Conservation (phyloP, 1,140 invertebrate species). For the Scaptomyza pallida region DNA sequence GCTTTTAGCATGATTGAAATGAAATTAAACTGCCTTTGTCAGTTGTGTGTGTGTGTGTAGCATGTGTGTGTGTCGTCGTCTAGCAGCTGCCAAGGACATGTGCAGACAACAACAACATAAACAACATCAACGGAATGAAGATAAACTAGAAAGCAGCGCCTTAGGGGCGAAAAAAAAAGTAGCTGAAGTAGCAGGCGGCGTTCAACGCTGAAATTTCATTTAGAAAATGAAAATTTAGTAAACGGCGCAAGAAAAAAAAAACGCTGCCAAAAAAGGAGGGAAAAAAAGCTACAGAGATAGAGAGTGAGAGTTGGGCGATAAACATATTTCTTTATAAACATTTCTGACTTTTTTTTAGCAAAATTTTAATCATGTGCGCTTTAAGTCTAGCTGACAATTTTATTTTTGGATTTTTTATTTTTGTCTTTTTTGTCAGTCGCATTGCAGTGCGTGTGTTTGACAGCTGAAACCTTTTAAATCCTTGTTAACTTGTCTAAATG, state of each 20-base stretch:
- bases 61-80: conserved; percentile 47
- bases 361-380: conserved; percentile 61
- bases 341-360: conserved; percentile 27
- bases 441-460: conserved; percentile 66
- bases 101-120: conserved; percentile 65
- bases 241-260: conserved; percentile 42
- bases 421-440: conserved; percentile 66
- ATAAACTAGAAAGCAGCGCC: conserved; percentile 63
- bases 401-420: conserved; percentile 18
- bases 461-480: conserved; percentile 83
- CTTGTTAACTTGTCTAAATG: conserved; percentile 81
- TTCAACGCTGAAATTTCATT: conserved; percentile 68
- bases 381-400: conserved; percentile 48
- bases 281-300: not conserved
- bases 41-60: conserved; percentile 27
- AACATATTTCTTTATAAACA: conserved; percentile 60
- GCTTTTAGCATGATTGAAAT: conserved; percentile 82
- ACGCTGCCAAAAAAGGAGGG: conserved; percentile 21
- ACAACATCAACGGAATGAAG: conserved; percentile 42
- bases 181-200: conserved; percentile 44
- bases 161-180: conserved; percentile 5
- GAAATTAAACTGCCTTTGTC: conserved; percentile 76
- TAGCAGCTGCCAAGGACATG: conserved; percentile 75
- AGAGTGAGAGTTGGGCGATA: conserved; percentile 35
- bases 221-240: conserved; percentile 79